Percentiles rank a stretch among this genome's conserved stretches.
Evolutionary conservation across 2,888 invertebrate species (phyloP).

Genomic region (Tenthredo livida): DNA sequence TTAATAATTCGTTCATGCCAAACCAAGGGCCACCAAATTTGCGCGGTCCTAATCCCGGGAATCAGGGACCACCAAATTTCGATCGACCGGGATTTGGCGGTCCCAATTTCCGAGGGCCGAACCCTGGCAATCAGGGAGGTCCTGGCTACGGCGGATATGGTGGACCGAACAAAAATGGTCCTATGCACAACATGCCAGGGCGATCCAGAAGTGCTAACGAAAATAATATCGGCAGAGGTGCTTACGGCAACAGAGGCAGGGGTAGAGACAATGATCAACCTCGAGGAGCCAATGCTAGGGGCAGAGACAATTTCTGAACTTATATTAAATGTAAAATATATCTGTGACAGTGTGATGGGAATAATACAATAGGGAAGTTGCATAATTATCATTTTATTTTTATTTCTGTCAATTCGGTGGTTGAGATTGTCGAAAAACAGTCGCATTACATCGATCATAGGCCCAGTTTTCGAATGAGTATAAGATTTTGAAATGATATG

Average conservation of each 20-base stretch:
- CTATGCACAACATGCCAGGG: conserved; percentile 64
- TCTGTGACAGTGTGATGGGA: conserved; percentile 38
- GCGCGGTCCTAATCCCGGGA: conserved; percentile 68
- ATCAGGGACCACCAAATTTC: conserved; percentile 68
- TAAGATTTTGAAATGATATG: too few species aligned
- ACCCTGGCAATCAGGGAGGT: conserved; percentile 62
- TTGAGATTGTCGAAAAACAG: too few species aligned
- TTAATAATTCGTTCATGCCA: conserved; percentile 64
- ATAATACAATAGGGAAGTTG: not conserved
- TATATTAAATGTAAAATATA: conserved; percentile 49
- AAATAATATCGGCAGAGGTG: conserved; percentile 67
- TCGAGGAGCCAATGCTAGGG: conserved; percentile 63
- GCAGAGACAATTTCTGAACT: conserved; percentile 71
- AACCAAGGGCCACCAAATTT: conserved; percentile 70
- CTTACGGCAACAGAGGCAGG: conserved; percentile 69
- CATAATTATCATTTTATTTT: too few species aligned
- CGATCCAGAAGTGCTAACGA: conserved; percentile 67
- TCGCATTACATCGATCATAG: too few species aligned
- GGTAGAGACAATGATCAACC: conserved; percentile 69
- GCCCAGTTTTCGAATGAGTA: too few species aligned
- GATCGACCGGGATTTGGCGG: conserved; percentile 71
- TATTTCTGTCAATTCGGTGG: too few species aligned
- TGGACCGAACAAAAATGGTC: conserved; percentile 66
- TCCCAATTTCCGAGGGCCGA: conserved; percentile 70
- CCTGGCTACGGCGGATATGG: conserved; percentile 55